Base-by-base conservation (phyloP, 2,888 invertebrate genomes). In the Epinotia nisella region DNA sequence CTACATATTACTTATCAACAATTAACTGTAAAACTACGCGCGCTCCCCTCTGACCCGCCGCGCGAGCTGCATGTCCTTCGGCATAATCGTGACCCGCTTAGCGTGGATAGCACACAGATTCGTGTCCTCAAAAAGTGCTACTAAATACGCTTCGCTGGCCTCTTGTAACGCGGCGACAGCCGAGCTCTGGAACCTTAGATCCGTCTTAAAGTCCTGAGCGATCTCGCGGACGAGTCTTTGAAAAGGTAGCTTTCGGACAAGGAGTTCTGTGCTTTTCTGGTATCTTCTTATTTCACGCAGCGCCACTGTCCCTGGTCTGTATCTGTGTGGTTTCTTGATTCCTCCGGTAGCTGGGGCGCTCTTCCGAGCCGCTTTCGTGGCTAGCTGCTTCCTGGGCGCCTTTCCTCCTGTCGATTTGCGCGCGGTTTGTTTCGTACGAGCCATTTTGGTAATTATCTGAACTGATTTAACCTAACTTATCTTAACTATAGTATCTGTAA, bases 21-120 rank as follows among this genome's bases (percentile, higher is more conserved):
- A 65, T 59, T 11, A 58, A 41, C 68, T 11, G 11, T 10, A 61
- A 64, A 15, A 21, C 76, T 80, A 91, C 1, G 90, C 87, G 4
- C 91, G 77, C 71, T 91, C 91, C 0, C 92, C 92, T 0, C 91
- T 81, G 0, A 92, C 87, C 61, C 92, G 76, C 51, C 92, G 78
- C 3, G 92, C 91, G 17, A 91, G 69, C 76, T 91, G 91, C 0
- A 91, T 85, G 75, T 91, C 91, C 51, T 90, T 91, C 0, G 91
- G 92, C 91, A 92, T 91, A 0, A 91, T 91, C 0, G 91, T 92
- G 0, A 92, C 91, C 2, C 92, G 77, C 58, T 88, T 91, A 0
- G 90, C 97, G 81, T 97, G 96, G 78, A 97, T 96, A 51, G 96
- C 96, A 85, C 96, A 96, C 80, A 97, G 88, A 84, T 97, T 97